phyloP scores from a whole-genome alignment of 23 tunicate species.

The Trididemnum miniatum region DNA sequence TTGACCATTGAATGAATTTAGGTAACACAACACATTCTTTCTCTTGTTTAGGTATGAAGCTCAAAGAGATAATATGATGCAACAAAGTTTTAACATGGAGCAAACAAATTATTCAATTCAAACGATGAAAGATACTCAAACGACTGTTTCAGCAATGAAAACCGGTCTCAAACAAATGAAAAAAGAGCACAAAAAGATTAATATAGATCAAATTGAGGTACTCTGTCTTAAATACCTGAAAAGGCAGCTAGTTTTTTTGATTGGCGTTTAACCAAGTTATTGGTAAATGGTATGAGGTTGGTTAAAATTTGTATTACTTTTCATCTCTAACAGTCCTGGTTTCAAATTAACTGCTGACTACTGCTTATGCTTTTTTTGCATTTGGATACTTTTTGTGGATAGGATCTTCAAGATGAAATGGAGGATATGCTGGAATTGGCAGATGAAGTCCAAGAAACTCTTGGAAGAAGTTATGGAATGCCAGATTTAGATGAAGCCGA shows the following conservation, averaged over 20 bases:
- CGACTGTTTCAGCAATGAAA: slow-evolving; percentile 94
- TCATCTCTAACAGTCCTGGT: no score
- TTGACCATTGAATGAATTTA: no score
- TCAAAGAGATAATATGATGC: slow-evolving; percentile 84
- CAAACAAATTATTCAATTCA: slow-evolving; percentile 95
- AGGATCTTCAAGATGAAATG: slow-evolving; percentile 99
- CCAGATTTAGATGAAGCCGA: slow-evolving; percentile 98
- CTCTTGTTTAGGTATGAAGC: slow-evolving; percentile 67
- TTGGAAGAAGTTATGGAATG: slow-evolving; percentile 96
- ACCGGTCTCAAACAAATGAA: slow-evolving; percentile 96
- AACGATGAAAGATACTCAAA: slow-evolving; percentile 95
- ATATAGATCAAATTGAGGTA: slow-evolving; percentile 89
- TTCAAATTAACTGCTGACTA: no score
- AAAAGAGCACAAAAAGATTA: slow-evolving; percentile 91
- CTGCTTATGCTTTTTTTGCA: no score
- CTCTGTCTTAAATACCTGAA: not conserved
- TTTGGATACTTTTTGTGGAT: not conserved
- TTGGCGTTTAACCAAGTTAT: no score
- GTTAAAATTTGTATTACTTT: not conserved
- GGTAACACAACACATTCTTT: not conserved
- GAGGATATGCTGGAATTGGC: slow-evolving; percentile 95
- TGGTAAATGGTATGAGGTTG: no score
- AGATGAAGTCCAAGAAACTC: slow-evolving; percentile 90
- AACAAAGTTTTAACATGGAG: slow-evolving; percentile 97
- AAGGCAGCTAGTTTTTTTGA: no score